Base-by-base conservation (phyloP, 1,140 invertebrate genomes). In the Drosophila sucinea region DNA sequence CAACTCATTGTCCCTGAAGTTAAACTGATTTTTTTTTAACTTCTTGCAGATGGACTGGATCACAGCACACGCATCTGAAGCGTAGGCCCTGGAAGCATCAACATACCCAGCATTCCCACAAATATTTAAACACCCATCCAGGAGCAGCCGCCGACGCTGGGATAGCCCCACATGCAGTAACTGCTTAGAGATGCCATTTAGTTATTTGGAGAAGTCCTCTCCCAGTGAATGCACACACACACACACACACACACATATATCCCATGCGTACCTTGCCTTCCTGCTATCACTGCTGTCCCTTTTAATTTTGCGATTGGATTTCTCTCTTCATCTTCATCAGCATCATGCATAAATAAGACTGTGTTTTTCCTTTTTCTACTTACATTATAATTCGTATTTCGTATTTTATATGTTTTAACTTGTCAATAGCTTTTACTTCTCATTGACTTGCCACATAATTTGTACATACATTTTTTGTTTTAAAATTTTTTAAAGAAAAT, bases 61-160 rank as follows among this genome's bases (percentile, higher is more conserved):
- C 84, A n/a, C 83, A 87, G 65, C 80, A 83, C 61, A 72, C 78
- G 29, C 86, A 89, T 30, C 35, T 82, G 3, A 90, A 91, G 65
- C 77, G 91, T n/a, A 90, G 91, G 23, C 82, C 79, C 11, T 92
- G 89, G 91, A 90, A 92, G 25, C 89, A 91, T 63, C 84, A 62
- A 10, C 71, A 67, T 51, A 51, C 44, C 2, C 70, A 57, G 32
- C 73, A 70, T 27, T 41, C 79, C 2, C 75, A 65, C 6, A 62
- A 84, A 51, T 70, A 66, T 40, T 60, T 83, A 64, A 40, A 72
- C 38, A 51, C 30, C 30, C 70, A 70, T 47, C 41, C 76, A 27
- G 70, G 41, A 33, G 29, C 57, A 3, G 41, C 41, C 7, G 8
- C 5, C 23, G 44, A 7, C 1, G 5, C 44, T 17, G 44, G 7